Conservation (phyloP, 1,140 invertebrate species). For the silkworm (Bombyx mori) region DNA sequence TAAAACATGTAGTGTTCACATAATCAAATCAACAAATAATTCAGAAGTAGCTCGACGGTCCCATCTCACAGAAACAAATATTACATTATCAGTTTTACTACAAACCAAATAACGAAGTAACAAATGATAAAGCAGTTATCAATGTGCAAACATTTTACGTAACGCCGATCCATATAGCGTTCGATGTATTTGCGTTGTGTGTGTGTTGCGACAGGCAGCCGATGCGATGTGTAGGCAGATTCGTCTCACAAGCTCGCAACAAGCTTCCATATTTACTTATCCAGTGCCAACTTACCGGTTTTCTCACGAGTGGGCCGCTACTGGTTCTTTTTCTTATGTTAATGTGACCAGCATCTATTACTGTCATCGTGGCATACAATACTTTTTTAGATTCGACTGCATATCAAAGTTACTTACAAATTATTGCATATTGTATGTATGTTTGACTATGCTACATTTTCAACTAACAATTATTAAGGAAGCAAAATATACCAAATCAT, state of each 20-base stretch:
- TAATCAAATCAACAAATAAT: too few species aligned
- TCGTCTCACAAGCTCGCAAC: slow-evolving; percentile 54
- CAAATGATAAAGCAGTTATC: slow-evolving; percentile 5
- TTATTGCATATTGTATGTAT: too few species aligned
- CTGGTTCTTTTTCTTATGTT: slow-evolving; percentile 52
- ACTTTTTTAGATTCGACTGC: neutral
- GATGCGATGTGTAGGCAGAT: slow-evolving; percentile 52
- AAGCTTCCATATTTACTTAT: slow-evolving; percentile 67
- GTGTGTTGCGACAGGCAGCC: slow-evolving; percentile 5
- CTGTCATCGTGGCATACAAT: slow-evolving; percentile 9
- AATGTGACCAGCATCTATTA: slow-evolving; percentile 51
- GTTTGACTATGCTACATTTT: too few species aligned
- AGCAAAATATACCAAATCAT: too few species aligned
- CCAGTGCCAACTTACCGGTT: slow-evolving; percentile 62
- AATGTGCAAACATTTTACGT: slow-evolving; percentile 7
- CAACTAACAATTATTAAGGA: too few species aligned
- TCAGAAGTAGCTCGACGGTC: too few species aligned
- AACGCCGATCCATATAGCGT: slow-evolving; percentile 8
- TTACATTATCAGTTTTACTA: too few species aligned
- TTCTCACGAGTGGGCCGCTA: slow-evolving; percentile 53
- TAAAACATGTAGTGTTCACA: too few species aligned
- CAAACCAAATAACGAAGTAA: neutral
- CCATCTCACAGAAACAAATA: too few species aligned
- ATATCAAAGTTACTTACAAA: too few species aligned
- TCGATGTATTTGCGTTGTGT: neutral